Evolutionary conservation across 2,113 vertebrate genomes (phyloP).

Genomic region (Microcebus ravelobensis): DNA sequence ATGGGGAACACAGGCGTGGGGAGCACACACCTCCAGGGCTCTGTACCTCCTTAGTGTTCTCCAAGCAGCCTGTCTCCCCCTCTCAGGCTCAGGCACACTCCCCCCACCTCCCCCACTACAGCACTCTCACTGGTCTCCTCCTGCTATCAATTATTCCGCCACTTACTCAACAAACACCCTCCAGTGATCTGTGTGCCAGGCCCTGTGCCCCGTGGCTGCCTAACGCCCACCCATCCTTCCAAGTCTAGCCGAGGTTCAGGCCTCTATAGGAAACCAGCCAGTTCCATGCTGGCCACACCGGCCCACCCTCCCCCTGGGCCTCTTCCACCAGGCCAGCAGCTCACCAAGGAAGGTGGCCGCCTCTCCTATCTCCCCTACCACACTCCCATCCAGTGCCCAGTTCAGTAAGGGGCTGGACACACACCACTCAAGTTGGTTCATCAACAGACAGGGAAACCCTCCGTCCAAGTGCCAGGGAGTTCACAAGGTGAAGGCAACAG

Average conservation of each 20-base stretch:
- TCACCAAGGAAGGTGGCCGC: no score
- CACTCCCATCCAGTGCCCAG: not conserved
- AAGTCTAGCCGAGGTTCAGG: not conserved
- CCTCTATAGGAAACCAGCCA: not conserved
- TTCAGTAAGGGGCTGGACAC: not conserved
- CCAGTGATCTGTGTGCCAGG: not conserved
- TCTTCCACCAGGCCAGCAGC: not conserved
- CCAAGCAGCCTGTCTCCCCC: not conserved
- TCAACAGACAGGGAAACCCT: not conserved
- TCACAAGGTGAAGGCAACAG: not conserved
- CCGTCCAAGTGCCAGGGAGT: not conserved
- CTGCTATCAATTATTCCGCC: not conserved
- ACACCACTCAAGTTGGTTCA: not conserved
- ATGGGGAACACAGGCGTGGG: not conserved
- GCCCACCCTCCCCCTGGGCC: no score
- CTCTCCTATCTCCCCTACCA: not conserved
- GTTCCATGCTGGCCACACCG: accelerated
- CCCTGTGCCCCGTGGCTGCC: not conserved
- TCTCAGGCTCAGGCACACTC: not conserved
- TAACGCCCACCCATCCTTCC: not conserved
- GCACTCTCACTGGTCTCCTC: not conserved
- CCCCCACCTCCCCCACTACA: not conserved
- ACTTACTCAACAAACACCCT: not conserved
- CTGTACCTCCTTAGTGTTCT: not conserved
- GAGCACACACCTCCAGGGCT: not conserved